A percentile compares a stretch with the other conserved stretches of the same genome.
These are phyloP conservation scores for Spodoptera picta DNA, from an alignment of 2,888 invertebrate genomes.

Conservation along the genomic window DNA sequence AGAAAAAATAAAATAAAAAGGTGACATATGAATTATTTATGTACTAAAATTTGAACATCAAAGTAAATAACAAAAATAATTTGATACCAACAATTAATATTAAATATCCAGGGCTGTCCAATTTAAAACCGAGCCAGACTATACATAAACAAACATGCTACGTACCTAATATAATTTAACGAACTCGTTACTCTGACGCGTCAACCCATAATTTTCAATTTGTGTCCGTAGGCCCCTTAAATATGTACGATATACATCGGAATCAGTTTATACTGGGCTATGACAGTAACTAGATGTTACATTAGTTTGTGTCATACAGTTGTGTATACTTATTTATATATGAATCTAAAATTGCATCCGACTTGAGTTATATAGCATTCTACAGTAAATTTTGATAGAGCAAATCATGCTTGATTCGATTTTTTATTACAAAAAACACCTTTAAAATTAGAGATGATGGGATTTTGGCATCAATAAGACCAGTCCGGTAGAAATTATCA, in stretches of 20 bases:
- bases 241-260: conserved; percentile 70
- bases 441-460: too few relatives aligned
- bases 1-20: too few relatives aligned
- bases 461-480: too few relatives aligned
- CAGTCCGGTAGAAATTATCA: too few relatives aligned
- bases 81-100: not conserved
- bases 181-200: conserved; percentile 75
- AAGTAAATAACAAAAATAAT: too few relatives aligned
- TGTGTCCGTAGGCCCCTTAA: conserved; percentile 79
- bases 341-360: conserved; percentile 15
- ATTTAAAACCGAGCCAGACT: conserved; percentile 45
- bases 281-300: conserved; percentile 52
- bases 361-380: conserved; percentile 7
- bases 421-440: too few relatives aligned
- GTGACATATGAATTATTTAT: too few relatives aligned
- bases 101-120: conserved; percentile 35
- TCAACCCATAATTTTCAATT: conserved; percentile 85
- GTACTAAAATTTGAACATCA: too few relatives aligned
- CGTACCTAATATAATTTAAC: conserved; percentile 65
- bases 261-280: conserved; percentile 75
- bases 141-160: conserved; percentile 64
- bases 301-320: conserved; percentile 40
- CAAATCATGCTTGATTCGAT: too few relatives aligned
- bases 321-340: conserved; percentile 23
- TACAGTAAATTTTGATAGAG: too few relatives aligned